phyloP scores from a whole-genome alignment of 2,888 invertebrate genomes.

The Calephelis perditalis region DNA sequence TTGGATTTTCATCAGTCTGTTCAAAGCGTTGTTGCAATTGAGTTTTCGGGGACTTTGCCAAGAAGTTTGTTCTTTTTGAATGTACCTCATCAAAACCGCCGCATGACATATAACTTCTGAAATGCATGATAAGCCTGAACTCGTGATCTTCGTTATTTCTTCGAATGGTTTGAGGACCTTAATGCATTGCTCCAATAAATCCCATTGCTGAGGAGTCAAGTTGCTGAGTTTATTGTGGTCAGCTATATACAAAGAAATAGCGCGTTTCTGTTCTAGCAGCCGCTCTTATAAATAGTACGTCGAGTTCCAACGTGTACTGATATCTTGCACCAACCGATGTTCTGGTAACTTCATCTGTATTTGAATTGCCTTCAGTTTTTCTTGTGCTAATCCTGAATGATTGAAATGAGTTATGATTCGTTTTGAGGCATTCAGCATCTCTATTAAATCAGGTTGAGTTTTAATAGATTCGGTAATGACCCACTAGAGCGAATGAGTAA shows the following conservation, averaged over 20 bases:
- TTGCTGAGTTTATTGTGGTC: conserved; percentile 23
- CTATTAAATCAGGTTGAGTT: conserved; percentile 30
- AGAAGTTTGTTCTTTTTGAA: conserved; percentile 23
- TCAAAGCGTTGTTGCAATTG: conserved; percentile 29
- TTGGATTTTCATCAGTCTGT: conserved; percentile 27
- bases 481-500: conserved; percentile 34
- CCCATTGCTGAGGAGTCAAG: conserved; percentile 19
- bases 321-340: too few relatives aligned
- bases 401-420: conserved; percentile 33
- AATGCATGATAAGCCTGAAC: conserved; percentile 32
- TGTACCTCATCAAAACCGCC: conserved; percentile 25
- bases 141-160: conserved; percentile 35
- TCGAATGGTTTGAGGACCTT: conserved; percentile 34
- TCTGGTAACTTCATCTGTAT: conserved; percentile 27
- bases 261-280: too few relatives aligned
- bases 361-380: conserved; percentile 30
- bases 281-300: too few relatives aligned
- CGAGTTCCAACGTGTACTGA: too few relatives aligned
- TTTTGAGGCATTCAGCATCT: conserved; percentile 31
- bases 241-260: too few relatives aligned
- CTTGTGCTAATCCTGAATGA: conserved; percentile 26
- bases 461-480: conserved; percentile 33
- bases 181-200: conserved; percentile 18
- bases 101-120: conserved; percentile 32
- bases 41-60: conserved; percentile 25